Percentiles rank a stretch among this genome's conserved stretches.
Evolutionary conservation across 2,797 vertebrate species (phyloP).

Genomic region (Myiothlypis coronata): DNA sequence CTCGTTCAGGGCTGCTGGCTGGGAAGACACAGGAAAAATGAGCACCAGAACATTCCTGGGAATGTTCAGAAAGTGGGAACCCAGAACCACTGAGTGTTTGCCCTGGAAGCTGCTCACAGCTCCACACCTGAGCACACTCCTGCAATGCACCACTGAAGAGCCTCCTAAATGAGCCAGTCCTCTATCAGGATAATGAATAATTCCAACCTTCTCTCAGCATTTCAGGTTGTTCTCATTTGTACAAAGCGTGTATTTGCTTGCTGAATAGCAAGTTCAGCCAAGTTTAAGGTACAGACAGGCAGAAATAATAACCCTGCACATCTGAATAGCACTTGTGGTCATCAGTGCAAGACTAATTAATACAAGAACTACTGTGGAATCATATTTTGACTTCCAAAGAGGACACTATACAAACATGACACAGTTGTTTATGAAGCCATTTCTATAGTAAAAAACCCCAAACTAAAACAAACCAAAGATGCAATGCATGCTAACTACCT

Average conservation of each 20-base stretch:
- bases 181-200: background rate
- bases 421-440: background rate
- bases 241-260: background rate
- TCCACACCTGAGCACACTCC: background rate
- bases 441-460: background rate
- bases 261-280: background rate
- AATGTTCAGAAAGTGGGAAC: too few species aligned
- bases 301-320: background rate
- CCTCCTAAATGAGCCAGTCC: background rate
- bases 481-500: fast-evolving
- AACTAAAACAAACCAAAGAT: background rate
- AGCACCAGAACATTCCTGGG: background rate
- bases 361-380: background rate
- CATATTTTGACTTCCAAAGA: background rate
- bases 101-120: background rate
- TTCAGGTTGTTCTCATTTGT: background rate
- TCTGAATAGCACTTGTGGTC: background rate
- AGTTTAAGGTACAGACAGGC: background rate
- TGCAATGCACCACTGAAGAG: background rate
- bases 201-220: too few species aligned
- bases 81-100: background rate
- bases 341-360: background rate
- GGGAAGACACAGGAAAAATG: background rate
- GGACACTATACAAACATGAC: background rate
- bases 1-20: background rate